Evolutionary conservation across 1,140 invertebrate genomes (phyloP), one percentile per base, ranked within the genome.

Genomic region (Caerostris darwini): DNA sequence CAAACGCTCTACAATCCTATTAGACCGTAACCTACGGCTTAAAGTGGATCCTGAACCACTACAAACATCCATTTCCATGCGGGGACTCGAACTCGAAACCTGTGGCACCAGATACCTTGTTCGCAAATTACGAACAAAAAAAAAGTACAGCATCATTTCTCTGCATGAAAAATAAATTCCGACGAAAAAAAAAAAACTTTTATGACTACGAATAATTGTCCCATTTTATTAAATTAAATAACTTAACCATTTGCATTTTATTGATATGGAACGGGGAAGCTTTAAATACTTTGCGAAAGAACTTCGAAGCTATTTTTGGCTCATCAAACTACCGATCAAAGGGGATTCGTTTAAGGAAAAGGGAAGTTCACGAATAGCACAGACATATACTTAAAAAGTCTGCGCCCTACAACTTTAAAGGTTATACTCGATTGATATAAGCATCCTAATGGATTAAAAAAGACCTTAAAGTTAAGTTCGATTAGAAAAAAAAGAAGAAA

Each of bases 391-490:
- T 77, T 77, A 77, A 77, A n/a, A 50, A 50, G 50, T 10, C 53
- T 5, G 10, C 8, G 19, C 69, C 69, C 10, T 77, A 12, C 34
- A 77, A 77, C 71, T 34, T 19, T 77, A 8, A 77, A 77, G 71
- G 71, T 77, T 77, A 12, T 50, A 3, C 34, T 7, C 7, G 71
- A 77, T 77, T 77, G 71, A 77, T 53, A 77, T 77, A 77, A 57
- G n/a, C 82, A 83, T 58, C 57, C 54, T 83, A 83, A 83, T 58
- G 82, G 56, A n/a, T n/a, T 58, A 83, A 58, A 83, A 83, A 83
- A 83, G 56, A 83, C 54, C 56, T 17, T 8, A 14, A 83, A 83
- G 82, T 83, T 54, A 58, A 58, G 82, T 57, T 77, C 5, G 19
- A 77, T 77, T 19, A 5, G 69, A 8, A 5, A 34, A 77, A 77